phyloP scores from a whole-genome alignment of 1,140 invertebrate species.

The Eumaeus atala region DNA sequence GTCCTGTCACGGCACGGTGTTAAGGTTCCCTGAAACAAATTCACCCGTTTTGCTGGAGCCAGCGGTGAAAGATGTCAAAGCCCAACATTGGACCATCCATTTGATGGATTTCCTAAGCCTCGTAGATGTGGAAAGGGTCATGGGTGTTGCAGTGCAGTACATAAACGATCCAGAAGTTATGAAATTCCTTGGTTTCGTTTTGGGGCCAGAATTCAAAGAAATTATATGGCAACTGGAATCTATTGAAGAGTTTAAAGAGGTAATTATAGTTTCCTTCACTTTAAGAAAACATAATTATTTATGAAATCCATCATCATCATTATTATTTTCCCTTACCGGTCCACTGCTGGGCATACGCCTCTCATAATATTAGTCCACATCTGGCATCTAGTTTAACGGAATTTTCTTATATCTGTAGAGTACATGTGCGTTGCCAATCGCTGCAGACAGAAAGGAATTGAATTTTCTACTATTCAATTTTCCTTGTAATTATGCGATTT shows the following conservation, averaged over 20 bases:
- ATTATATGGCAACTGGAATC: conserved; percentile 29
- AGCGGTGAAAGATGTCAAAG: neutral
- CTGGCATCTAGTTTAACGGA: no score
- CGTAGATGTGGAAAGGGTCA: conserved; percentile 27
- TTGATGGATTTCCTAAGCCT: conserved; percentile 31
- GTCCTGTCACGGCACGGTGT: conserved; percentile 16
- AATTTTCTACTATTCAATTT: no score
- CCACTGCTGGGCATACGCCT: no score
- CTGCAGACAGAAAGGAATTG: no score
- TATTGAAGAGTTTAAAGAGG: conserved; percentile 33
- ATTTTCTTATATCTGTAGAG: no score
- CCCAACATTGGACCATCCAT: conserved; percentile 23
- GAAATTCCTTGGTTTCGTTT: conserved; percentile 29
- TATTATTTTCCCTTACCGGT: no score
- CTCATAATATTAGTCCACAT: no score
- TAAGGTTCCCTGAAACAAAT: conserved; percentile 13
- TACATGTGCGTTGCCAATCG: no score
- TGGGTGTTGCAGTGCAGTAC: conserved; percentile 24
- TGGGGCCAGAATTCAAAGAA: conserved; percentile 28
- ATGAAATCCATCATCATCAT: no score
- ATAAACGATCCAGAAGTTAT: conserved; percentile 32
- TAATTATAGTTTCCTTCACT: no score
- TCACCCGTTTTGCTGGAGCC: conserved; percentile 13
- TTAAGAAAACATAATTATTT: no score
- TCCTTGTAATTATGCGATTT: no score